phyloP scores from a whole-genome alignment of 2,113 vertebrate species.

The Parotia lawesii region DNA sequence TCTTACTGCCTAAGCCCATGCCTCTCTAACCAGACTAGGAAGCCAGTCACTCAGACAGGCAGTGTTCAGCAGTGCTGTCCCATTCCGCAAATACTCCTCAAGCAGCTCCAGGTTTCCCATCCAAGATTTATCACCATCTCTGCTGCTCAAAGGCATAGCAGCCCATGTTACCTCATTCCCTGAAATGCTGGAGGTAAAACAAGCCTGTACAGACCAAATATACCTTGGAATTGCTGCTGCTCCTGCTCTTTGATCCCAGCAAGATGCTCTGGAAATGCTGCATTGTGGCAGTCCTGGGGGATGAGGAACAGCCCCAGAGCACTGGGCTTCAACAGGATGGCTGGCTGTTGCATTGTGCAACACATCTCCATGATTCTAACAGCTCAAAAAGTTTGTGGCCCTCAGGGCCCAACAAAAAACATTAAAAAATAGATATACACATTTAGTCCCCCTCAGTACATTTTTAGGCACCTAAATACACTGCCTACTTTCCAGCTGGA shows the following conservation, averaged over 20 bases:
- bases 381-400: neutral
- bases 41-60: neutral
- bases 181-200: neutral
- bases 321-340: neutral
- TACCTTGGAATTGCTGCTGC: neutral
- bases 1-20: neutral
- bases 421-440: neutral
- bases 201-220: neutral
- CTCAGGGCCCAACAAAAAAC: neutral
- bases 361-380: neutral
- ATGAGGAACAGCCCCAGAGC: neutral
- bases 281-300: neutral
- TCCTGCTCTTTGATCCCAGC: neutral
- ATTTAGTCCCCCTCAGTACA: neutral
- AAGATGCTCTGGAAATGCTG: neutral
- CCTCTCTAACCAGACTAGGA: neutral
- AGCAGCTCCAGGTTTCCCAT: neutral
- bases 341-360: neutral
- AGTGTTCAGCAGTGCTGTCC: neutral
- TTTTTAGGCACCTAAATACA: neutral
- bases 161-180: accelerated
- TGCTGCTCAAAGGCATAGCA: neutral
- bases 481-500: conserved; percentile 22
- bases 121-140: neutral
- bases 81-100: neutral